Base-by-base conservation (phyloP, 1,140 invertebrate species). In the Zaprionus vittiger region DNA sequence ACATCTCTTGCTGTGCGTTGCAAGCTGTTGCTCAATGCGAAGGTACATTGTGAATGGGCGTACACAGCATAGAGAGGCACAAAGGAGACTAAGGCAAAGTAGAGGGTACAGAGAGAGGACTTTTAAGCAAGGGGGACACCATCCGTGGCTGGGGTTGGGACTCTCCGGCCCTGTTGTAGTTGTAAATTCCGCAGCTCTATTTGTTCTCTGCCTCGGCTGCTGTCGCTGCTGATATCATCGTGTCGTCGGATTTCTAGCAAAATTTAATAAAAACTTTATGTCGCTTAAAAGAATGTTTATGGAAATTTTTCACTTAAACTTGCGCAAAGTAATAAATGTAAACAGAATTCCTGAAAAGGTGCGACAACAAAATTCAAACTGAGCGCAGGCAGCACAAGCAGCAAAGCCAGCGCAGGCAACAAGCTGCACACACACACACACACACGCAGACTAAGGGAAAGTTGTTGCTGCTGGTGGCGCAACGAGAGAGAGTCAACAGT, bases 251-350 rank as follows among this genome's bases (percentile, higher is more conserved):
- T 80, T 91, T 90, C 86, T 85, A 91, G 85, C 81, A 91, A 91
- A 91, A 91, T 91, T 91, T 91, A 91, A 91, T 91, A 91, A 90
- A 91, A 91, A 91, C 89, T 91, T 91, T 91, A 91, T 91, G 89
- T 91, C 81, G 84, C 84, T 91, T 91, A 91, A 91, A 91, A 91
- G 89, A 91, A 91, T 91, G 89, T 91, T 91, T 91, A 91, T 91
- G 90, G 89, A 91, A 91, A 91, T 91, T 91, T 91, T 91, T 91
- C 89, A 91, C 89, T 91, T 91, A 91, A 91, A 91, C 84, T 91
- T 91, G 84, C 82, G 84, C 89, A 91, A 91, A 91, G 89, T 91
- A 91, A 91, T 91, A 91, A 91, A 91, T 91, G 89, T 91, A 90
- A 91, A 90, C 89, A 91, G 89, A 91, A 91, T 91, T 91, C 89